Base-by-base conservation (phyloP, 2,113 vertebrate genomes). In the Litocranius walleri region DNA sequence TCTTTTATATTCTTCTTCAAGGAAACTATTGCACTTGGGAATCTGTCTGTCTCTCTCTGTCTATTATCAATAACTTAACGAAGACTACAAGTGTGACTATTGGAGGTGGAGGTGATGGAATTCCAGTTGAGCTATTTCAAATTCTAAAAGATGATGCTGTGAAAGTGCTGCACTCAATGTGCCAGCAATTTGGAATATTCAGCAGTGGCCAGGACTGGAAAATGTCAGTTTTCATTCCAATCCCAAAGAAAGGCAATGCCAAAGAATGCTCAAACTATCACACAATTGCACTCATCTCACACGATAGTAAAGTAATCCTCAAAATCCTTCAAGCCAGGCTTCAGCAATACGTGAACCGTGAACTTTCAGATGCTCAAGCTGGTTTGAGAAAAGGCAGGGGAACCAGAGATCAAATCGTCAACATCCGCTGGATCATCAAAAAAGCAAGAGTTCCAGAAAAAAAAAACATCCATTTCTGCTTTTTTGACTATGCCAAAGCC, bases 381-480 rank as follows among this genome's bases (percentile, higher is more conserved):
- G 29, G 30, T 64, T 64, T 64, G 33, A 64, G 30, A 64, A 64
- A 33, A 33, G 6, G 30, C 3, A 16, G 61, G 33, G 61, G 61
- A 64, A 33, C 61, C 61, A 64, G 61, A 64, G 61, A 64, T 33
- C 61, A 64, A 64, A 64, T 33, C 33, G 6, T 1, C 61, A 64
- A 64, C 1, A 64, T 16, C 6, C 0, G 0, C 3, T 64, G 30
- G 14, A 33, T 64, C 30, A 64, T 64, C 3, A 1, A 64, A 64
- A 62, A 33, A 64, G 30, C 61, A 64, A 33, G 61, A 7, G 61
- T 33, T 64, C 61, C 61, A 64, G 61, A 7, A 45, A 45, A 30
- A 64, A 57, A 54, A 29, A 62, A 33, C 6, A 33, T 33, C 61
- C 16, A 64, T 64, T 64, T 64, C 14, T 64, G 14, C 30, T 45